These are phyloP conservation scores for Mesocricetus auratus DNA, from an alignment of 2,113 vertebrate species.

Conservation along the genomic window DNA sequence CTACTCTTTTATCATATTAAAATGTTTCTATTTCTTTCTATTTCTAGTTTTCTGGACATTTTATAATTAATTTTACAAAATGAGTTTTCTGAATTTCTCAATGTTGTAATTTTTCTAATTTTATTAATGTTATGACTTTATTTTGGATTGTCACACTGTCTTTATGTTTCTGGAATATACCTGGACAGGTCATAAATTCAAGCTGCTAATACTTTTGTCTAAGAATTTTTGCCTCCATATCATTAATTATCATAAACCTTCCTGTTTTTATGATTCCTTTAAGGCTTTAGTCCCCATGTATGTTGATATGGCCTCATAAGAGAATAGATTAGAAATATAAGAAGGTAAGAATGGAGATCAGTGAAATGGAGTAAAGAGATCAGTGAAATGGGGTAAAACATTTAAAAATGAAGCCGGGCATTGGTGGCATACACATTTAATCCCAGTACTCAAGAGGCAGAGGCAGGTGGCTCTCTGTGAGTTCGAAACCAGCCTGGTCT, in stretches of 20 bases:
- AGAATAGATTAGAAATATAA: neutral
- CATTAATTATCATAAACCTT: neutral
- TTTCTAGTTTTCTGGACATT: neutral
- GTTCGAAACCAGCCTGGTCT: too few relatives aligned
- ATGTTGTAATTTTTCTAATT: neutral
- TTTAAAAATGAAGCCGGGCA: too few relatives aligned
- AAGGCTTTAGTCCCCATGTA: neutral
- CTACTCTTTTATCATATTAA: neutral
- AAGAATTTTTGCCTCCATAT: neutral
- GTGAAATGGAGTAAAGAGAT: neutral
- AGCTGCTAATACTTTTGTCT: neutral
- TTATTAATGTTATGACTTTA: neutral
- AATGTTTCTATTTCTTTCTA: neutral
- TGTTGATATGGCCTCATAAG: neutral
- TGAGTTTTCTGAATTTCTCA: neutral
- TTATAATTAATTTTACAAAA: neutral
- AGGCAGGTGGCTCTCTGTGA: too few relatives aligned
- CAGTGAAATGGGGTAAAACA: neutral
- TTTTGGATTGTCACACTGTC: neutral
- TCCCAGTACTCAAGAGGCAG: too few relatives aligned
- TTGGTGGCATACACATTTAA: too few relatives aligned
- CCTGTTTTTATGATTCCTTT: slow-evolving; percentile 5
- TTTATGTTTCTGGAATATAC: neutral
- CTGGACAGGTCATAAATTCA: neutral
- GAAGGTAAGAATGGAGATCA: neutral